Conservation (phyloP, 2,797 vertebrate genomes). For the Myripristis murdjan region DNA sequence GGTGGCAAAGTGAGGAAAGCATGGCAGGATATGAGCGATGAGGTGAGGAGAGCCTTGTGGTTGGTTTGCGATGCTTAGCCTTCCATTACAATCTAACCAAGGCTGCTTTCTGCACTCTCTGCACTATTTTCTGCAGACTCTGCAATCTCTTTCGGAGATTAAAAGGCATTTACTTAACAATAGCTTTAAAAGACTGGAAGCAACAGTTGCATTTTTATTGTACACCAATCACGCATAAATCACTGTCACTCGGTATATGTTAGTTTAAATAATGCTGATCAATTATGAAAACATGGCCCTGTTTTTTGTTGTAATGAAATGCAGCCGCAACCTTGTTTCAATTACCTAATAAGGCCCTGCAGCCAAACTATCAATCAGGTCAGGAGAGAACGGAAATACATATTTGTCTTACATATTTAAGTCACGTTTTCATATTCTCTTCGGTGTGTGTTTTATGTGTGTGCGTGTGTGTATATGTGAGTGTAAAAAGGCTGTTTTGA, state of each 20-base stretch:
- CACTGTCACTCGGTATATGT: not conserved
- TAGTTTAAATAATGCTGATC: not conserved
- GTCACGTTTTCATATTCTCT: not conserved
- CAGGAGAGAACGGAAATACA: not conserved
- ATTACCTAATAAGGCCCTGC: not conserved
- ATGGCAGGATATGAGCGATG: conserved; percentile 5
- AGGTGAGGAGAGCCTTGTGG: conserved; percentile 17
- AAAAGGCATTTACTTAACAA: conserved; percentile 15
- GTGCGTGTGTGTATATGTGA: not conserved
- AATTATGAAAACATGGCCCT: not conserved
- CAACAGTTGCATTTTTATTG: not conserved
- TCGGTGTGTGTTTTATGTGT: not conserved
- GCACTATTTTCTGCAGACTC: not conserved
- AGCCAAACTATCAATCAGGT: not conserved
- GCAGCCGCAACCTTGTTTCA: not conserved
- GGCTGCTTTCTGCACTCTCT: not conserved
- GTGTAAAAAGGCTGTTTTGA: too few species aligned
- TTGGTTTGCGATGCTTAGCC: conserved; percentile 10
- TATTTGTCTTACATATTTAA: not conserved
- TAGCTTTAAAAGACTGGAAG: not conserved
- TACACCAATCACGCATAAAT: conserved; percentile 13
- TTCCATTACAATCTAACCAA: conserved; percentile 20
- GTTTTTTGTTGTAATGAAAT: not conserved
- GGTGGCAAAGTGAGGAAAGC: conserved; percentile 5
- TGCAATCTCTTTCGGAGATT: conserved; percentile 9